Conservation (phyloP, 92 coral and sea anemone genomes). For the Micromussa lordhowensis region DNA sequence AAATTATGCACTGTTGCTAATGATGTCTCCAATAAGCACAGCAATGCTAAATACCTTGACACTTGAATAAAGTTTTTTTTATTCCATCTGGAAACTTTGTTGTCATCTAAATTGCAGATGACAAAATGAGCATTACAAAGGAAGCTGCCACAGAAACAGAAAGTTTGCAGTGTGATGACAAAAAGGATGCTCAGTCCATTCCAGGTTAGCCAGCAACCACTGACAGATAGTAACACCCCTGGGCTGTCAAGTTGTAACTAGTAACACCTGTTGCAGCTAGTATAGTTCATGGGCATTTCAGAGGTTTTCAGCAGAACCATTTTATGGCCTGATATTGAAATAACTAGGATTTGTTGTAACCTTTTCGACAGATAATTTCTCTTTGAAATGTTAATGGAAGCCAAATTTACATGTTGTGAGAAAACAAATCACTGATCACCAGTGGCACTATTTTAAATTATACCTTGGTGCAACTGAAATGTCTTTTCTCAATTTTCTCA, state of each 20-base stretch:
- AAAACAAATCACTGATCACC: neutral
- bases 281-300: neutral
- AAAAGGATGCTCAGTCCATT: neutral
- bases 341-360: too few relatives aligned
- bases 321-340: neutral
- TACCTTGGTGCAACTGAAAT: neutral
- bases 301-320: neutral
- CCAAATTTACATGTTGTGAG: neutral
- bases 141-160: neutral
- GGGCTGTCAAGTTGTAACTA: too few relatives aligned
- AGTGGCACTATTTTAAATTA: neutral
- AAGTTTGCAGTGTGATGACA: neutral
- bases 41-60: too few relatives aligned
- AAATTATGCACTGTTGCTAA: too few relatives aligned
- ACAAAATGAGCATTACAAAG: constrained; percentile 9
- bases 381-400: neutral
- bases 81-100: too few relatives aligned
- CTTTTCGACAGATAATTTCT: neutral
- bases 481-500: neutral
- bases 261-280: neutral
- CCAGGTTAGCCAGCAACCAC: too few relatives aligned
- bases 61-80: too few relatives aligned
- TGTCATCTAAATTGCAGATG: constrained; percentile 12
- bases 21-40: too few relatives aligned
- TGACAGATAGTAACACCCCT: too few relatives aligned